A percentile compares a stretch with the other conserved stretches of the same genome.
These are phyloP conservation scores for Tapirus terrestris DNA, from an alignment of 2,113 vertebrate genomes.

Conservation along the genomic window DNA sequence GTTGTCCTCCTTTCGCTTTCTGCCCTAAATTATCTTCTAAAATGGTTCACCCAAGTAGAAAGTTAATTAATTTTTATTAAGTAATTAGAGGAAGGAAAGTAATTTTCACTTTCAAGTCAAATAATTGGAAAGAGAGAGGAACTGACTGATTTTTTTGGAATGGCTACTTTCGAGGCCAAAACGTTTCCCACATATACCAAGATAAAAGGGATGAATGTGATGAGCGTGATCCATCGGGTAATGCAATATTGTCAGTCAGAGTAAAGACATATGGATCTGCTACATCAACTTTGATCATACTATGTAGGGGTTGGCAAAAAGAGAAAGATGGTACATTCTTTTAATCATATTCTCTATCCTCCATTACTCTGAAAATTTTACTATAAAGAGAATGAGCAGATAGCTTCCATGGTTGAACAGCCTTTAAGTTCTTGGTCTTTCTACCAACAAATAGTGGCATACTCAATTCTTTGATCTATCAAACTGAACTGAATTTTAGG, in stretches of 20 bases:
- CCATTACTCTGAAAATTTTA: neutral
- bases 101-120: constrained; percentile 14
- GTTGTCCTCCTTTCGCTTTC: neutral
- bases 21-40: neutral
- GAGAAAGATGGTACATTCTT: neutral
- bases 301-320: neutral
- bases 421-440: neutral
- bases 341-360: neutral
- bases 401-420: neutral
- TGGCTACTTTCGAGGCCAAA: neutral
- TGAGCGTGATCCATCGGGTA: rapidly evolving
- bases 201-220: neutral
- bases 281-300: neutral
- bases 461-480: neutral
- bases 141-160: neutral
- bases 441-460: neutral
- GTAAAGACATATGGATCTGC: neutral
- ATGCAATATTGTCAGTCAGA: rapidly evolving
- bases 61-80: constrained; percentile 58
- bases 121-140: neutral
- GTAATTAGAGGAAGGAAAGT: neutral
- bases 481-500: neutral
- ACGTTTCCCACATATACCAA: neutral
- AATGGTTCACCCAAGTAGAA: neutral
- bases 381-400: neutral